Percentiles rank a stretch among this genome's conserved stretches.
These are phyloP conservation scores for Alentia gelatinosa DNA, from an alignment of 2,888 invertebrate species.

Conservation along the genomic window DNA sequence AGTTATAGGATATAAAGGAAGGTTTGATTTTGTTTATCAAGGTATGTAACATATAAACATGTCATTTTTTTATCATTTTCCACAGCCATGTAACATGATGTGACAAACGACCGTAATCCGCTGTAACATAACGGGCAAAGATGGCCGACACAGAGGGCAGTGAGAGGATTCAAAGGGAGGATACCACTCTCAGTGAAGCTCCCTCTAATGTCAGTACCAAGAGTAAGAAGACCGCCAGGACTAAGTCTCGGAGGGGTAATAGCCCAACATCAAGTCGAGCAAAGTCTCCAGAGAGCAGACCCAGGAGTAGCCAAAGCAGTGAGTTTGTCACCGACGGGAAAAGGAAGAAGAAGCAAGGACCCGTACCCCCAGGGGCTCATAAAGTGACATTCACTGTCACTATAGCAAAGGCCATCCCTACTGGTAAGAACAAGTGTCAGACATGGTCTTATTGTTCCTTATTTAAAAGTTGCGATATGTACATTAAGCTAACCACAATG, in stretches of 20 bases:
- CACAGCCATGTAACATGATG: neutral
- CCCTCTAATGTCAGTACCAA: neutral
- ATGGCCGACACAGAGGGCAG: neutral
- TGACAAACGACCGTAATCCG: neutral
- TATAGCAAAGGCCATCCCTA: constrained; percentile 75
- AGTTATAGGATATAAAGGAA: too few relatives aligned
- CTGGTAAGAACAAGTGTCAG: constrained; percentile 74
- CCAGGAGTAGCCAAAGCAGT: neutral
- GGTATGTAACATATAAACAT: neutral
- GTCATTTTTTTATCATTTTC: neutral
- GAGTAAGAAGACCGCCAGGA: neutral
- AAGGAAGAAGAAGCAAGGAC: constrained; percentile 64
- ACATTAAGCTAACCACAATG: too few relatives aligned
- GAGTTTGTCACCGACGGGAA: neutral
- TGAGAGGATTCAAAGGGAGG: neutral
- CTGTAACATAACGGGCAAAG: neutral
- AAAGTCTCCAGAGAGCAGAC: neutral
- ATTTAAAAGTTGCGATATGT: too few relatives aligned
- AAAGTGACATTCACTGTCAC: constrained; percentile 77
- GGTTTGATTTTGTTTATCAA: too few relatives aligned
- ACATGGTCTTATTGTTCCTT: too few relatives aligned
- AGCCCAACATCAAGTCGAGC: neutral
- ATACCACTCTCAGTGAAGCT: neutral
- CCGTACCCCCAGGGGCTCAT: constrained; percentile 68
- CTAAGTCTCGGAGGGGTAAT: neutral